A percentile compares a stretch with the other conserved stretches of the same genome.
Evolutionary conservation across 2,797 vertebrate genomes (phyloP).

Genomic region (Avahi laniger): DNA sequence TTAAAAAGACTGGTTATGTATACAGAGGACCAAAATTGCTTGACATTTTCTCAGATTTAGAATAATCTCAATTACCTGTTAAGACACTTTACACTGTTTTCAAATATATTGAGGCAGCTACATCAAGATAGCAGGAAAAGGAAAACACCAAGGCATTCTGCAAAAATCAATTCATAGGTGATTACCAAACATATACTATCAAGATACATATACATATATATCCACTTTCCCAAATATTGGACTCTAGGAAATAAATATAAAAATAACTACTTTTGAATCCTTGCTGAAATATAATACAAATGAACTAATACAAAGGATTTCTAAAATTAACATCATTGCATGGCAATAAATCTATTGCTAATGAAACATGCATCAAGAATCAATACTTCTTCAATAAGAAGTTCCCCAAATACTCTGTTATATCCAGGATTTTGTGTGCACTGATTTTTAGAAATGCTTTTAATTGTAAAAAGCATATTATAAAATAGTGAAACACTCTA

Average conservation of each 20-base stretch:
- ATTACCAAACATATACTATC: neutral
- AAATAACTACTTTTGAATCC: neutral
- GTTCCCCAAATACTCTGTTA: neutral
- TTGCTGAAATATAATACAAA: conserved; percentile 28
- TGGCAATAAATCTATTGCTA: neutral
- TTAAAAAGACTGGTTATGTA: neutral
- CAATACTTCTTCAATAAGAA: neutral
- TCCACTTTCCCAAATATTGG: neutral
- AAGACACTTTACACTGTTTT: neutral
- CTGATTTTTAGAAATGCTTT: neutral
- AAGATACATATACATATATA: neutral
- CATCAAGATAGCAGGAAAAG: neutral
- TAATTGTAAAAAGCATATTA: neutral
- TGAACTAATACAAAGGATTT: neutral
- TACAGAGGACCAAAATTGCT: neutral
- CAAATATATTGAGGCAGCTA: neutral
- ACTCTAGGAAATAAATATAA: conserved; percentile 13
- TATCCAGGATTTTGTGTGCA: neutral
- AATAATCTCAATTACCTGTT: neutral
- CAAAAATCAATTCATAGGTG: neutral
- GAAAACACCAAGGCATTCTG: neutral
- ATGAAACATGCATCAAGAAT: neutral
- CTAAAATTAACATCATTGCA: neutral
- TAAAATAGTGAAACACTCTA: neutral
- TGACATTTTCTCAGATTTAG: neutral